phyloP scores from a whole-genome alignment of 2,888 invertebrate species.

The Eurytoma adleriae region DNA sequence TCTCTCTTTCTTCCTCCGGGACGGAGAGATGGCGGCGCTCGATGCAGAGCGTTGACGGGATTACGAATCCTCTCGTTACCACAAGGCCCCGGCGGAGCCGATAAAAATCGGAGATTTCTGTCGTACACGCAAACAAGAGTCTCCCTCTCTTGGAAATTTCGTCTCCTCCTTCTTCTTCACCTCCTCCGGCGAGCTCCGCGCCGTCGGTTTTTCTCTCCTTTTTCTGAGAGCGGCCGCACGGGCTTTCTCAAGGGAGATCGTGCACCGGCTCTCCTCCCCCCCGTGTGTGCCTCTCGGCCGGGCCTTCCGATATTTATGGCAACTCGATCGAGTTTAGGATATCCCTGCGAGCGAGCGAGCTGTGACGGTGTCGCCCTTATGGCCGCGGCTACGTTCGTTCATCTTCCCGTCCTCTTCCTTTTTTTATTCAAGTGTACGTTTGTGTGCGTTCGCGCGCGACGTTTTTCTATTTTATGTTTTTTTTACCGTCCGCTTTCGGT shows the following conservation, averaged over 20 bases:
- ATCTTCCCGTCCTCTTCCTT: conserved; percentile 28
- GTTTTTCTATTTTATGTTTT: neutral
- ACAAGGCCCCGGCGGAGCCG: conserved; percentile 59
- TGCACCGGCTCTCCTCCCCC: conserved; percentile 39
- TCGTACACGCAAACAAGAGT: conserved; percentile 65
- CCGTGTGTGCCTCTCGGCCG: conserved; percentile 42
- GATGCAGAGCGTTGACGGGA: conserved; percentile 63
- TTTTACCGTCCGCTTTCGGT: conserved; percentile 7
- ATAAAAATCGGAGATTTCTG: conserved; percentile 69
- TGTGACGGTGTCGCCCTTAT: conserved; percentile 52
- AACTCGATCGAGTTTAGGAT: conserved; percentile 60
- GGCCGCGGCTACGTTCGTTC: conserved; percentile 17
- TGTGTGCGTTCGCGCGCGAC: neutral
- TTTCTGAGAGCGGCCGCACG: conserved; percentile 25
- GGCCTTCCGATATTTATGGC: conserved; percentile 58
- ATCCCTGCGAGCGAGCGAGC: conserved; percentile 48
- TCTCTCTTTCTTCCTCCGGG: neutral
- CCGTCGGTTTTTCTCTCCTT: conserved; percentile 52
- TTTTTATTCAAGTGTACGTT: conserved; percentile 1
- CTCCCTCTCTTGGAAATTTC: conserved; percentile 42
- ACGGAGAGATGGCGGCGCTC: conserved; percentile 47
- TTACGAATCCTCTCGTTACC: conserved; percentile 65
- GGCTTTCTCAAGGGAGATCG: conserved; percentile 18
- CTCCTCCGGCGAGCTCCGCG: conserved; percentile 21
- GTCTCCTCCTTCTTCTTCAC: neutral